Evolutionary conservation across 2,888 invertebrate genomes (phyloP), one percentile per base, ranked within the genome.

Genomic region (Calameuta filiformis): DNA sequence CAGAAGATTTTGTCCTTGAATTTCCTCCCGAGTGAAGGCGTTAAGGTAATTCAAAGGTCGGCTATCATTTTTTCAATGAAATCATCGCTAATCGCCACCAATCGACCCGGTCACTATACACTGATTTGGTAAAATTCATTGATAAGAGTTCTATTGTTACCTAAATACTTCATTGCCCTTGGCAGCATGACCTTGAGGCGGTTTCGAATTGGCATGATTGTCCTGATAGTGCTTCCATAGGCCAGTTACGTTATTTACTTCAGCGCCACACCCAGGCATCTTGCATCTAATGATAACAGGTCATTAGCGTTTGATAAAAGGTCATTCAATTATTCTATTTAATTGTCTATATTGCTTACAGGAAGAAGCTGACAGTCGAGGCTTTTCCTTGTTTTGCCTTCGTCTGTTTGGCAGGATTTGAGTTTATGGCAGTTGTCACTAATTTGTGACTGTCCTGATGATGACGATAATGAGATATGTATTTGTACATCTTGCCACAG

Each of bases 141-240:
- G 40, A 23, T 15, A 23, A 6, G 23, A 40, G 23, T 56, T 56
- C 30, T n/a, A 30, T 77, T 76, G 82, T 85, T 79, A 90, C 88
- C 90, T 87, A 81, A 88, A 89, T 79, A 86, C 79, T 84, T 90
- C 90, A 77, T 83, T 89, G 80, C 81, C 86, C 79, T 90, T 91
- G 68, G 84, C 76, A 69, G 84, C 83, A 82, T 88, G 86, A 79
- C 87, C 84, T 73, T 83, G 77, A 56, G 89, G 86, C 75, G 89
- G 85, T 84, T 91, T 91, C 68, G 88, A 85, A 83, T 89, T 90
- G 68, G 90, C 90, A 83, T 91, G 91, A 87, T 88, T 91, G 81
- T 91, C 91, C 78, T 91, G 91, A 83, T 90, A 91, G 84, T 91
- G 91, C 78, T 91, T 90, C 90, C 90, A 91, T 76, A 91, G 83